phyloP scores from a whole-genome alignment of 2,113 vertebrate genomes.

The pig (Sus scrofa) region T2T-Sscrofa CM000812.6:26237001-26237500 shows the following conservation, averaged over 20 bases:
- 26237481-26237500: too few relatives aligned
- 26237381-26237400: background rate
- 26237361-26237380: background rate
- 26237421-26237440: too few relatives aligned
- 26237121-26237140: background rate
- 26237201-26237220: background rate
- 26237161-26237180: background rate
- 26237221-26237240: background rate
- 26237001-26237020: constrained; percentile 32
- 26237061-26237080: background rate
- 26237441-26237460: too few relatives aligned
- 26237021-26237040: background rate
- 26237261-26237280: background rate
- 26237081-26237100: background rate
- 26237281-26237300: background rate
- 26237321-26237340: background rate
- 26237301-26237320: background rate
- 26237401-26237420: background rate
- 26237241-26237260: background rate
- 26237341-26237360: background rate
- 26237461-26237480: too few relatives aligned
- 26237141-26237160: background rate
- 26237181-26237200: background rate
- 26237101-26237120: background rate
- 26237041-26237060: background rate